Base-by-base conservation (phyloP, 2,888 invertebrate genomes). In the Sphaerophoria rueppellii region DNA sequence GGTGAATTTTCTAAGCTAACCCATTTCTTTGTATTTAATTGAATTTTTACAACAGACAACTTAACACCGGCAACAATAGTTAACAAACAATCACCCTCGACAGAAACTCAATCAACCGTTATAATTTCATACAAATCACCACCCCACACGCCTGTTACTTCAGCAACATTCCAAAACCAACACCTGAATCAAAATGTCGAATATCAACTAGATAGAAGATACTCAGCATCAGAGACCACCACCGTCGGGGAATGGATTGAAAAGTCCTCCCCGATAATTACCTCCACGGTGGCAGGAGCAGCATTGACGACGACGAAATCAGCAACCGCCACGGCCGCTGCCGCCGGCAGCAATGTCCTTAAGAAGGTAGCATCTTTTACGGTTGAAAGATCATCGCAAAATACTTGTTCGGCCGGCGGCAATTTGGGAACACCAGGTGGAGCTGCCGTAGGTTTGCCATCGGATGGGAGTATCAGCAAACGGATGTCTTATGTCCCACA, bases 351-450 rank as follows among this genome's bases (percentile, higher is more conserved):
- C 87, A 95, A 95, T 90, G 96, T 97, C 57, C 93, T 97, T 70
- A 94, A 96, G 88, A 97, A 97, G 92, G 96, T 97, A 55, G 96
- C 96, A 61, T 96, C 96, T 69, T 94, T 97, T 87, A 96, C 96
- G 67, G 93, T 96, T 88, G 96, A 96, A 88, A 94, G 95, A 94
- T 94, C 89, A 67, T 88, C 91, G 58, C 87, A 87, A 72, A 87
- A 87, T 86, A 86, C 81, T 87, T 67, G 55, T 86, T 61, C 61
- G 77, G 50, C 82, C 75, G 67, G 83, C 69, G 61, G 70, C 46
- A 86, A 77, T 61, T 87, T 87, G 69, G 73, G 73, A 24, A 35
- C 54, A 12, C 34, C 76, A 57, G 71, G 50, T 73, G 71, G 50
- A 54, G 57, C 55, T 58, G 16, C 76, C 40, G 55, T 75, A 63